Evolutionary conservation across 2,113 vertebrate genomes (phyloP).

Genomic region (Menura novaehollandiae): DNA sequence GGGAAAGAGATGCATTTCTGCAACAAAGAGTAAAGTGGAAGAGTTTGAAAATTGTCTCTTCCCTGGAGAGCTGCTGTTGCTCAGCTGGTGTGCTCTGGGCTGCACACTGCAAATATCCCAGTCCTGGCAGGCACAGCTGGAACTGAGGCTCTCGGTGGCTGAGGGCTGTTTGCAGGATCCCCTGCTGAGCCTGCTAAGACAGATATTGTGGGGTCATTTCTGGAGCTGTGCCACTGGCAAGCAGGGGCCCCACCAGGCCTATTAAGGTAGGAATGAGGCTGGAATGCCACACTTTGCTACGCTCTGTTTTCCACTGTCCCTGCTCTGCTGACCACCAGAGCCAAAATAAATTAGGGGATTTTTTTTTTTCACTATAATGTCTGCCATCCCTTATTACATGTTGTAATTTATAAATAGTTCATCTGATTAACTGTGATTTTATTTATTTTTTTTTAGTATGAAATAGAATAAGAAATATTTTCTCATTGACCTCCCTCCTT

Average conservation of each 20-base stretch:
- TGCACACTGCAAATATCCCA: background rate
- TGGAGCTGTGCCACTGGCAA: slow-evolving; percentile 42
- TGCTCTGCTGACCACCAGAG: slow-evolving; percentile 27
- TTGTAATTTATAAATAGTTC: slow-evolving; percentile 22
- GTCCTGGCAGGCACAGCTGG: background rate
- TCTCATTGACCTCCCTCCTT: background rate
- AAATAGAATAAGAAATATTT: background rate
- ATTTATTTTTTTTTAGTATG: background rate
- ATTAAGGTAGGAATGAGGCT: slow-evolving; percentile 45
- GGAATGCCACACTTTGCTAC: slow-evolving; percentile 42
- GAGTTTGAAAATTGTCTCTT: background rate
- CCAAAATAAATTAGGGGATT: background rate
- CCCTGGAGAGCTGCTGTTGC: background rate
- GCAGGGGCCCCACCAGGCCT: slow-evolving; percentile 16
- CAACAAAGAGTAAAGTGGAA: background rate
- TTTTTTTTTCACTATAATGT: background rate
- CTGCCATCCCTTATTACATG: slow-evolving; percentile 28
- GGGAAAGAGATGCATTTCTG: background rate
- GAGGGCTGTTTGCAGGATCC: slow-evolving; percentile 22
- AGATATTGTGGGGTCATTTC: slow-evolving; percentile 41
- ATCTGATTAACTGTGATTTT: background rate
- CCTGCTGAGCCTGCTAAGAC: slow-evolving; percentile 15
- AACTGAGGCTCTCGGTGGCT: background rate
- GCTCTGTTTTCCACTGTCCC: slow-evolving; percentile 4
- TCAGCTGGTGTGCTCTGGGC: background rate